Evolutionary conservation across 2,113 vertebrate genomes (phyloP).

Genomic region (Chloropsis cyanopogon): DNA sequence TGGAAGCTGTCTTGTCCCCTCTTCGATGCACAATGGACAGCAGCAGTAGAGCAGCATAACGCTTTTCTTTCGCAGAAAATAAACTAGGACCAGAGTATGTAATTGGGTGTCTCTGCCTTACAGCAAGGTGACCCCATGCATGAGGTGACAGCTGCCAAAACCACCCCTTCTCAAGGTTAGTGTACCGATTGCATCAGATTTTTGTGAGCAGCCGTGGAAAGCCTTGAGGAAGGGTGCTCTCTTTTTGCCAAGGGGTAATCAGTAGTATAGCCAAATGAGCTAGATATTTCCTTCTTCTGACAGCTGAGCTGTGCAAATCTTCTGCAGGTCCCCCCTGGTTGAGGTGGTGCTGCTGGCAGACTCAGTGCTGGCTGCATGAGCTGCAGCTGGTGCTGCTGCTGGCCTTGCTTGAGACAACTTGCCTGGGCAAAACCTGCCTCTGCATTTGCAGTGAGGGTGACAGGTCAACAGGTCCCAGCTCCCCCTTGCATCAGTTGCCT

Average conservation of each 20-base stretch:
- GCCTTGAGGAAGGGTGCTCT: neutral
- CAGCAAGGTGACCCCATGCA: neutral
- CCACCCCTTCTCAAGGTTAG: fast-evolving
- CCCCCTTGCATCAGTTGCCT: neutral
- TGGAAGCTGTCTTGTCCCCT: neutral
- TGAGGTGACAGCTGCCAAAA: neutral
- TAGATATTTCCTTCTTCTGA: neutral
- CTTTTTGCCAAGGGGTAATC: neutral
- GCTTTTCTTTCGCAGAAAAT: neutral
- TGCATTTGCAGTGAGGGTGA: neutral
- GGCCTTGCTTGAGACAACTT: neutral
- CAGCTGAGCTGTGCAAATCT: neutral
- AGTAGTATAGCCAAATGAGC: neutral
- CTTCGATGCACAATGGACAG: neutral
- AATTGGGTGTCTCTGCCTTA: fast-evolving
- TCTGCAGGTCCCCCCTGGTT: neutral
- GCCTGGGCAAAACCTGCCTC: neutral
- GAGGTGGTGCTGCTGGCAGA: neutral
- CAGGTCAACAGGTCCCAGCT: neutral
- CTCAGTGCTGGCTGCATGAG: neutral
- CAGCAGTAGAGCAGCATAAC: neutral
- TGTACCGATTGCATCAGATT: neutral
- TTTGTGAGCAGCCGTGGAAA: neutral
- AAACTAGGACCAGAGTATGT: neutral
- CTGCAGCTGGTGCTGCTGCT: neutral